Base-by-base conservation (phyloP, 2,888 invertebrate genomes). In the Pyrrhosoma nymphula region DNA sequence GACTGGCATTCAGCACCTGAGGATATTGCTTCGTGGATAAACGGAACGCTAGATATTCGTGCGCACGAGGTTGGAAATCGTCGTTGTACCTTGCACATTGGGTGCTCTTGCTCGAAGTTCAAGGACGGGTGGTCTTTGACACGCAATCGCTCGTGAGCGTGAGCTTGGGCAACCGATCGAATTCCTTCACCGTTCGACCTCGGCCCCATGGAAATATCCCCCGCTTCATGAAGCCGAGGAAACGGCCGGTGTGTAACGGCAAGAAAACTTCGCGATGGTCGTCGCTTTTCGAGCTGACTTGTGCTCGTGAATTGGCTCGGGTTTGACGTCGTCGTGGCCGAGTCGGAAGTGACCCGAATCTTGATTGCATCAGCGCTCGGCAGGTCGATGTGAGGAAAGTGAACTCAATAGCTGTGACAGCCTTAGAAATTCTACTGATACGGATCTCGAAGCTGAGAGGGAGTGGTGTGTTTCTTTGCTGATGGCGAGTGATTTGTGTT, bases 331-430 rank as follows among this genome's bases (percentile, higher is more conserved):
- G 30, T 35, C 14, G 30, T 82, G 35, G 82, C 16, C 35, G 82
- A 82, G 82, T 82, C 82, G 82, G 82, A 82, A 82, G 82, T 82
- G 82, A 18, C 35, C 82, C 35, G 82, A 16, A 82, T 82, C 82
- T 82, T 16, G 82, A 82, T 82, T 30, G 3, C 82, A 16, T 82
- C 82, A 18, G 82, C 2, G 30, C 82, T 35, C 82, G 82, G 12
- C 10, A 35, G 82, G 30, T 82, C 82, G 82, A 35, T 35, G 82
- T 30, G 47, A 47, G 30, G 82, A 82, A 82, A 82, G 82, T 82
- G 82, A 82, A 35, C 30, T 26, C 30, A 82, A 82, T 82, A 30
- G 35, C 82, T 16, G 82, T 82, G 82, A 82, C 82, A 82, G 35
- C 26, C 30, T 12, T 35, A 82, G 82, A 30, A 35, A 82, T 82